phyloP scores from a whole-genome alignment of 2,888 invertebrate genomes.

The Ophioninae sp. region DNA sequence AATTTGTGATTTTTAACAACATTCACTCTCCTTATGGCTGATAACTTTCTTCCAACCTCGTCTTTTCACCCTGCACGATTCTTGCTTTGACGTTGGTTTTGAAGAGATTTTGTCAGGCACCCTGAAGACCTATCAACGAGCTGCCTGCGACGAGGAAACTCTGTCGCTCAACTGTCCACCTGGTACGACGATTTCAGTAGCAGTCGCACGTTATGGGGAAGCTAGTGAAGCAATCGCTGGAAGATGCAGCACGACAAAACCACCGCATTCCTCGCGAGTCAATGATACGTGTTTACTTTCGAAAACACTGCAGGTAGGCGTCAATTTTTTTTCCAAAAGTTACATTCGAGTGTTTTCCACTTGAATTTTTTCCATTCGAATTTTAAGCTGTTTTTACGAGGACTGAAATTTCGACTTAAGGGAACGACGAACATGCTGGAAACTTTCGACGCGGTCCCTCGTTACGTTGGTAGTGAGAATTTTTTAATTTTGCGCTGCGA shows the following conservation, averaged over 20 bases:
- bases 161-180: constrained; percentile 94
- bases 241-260: constrained; percentile 81
- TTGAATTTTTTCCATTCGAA: not conserved
- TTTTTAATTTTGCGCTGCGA: too few relatives aligned
- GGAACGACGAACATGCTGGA: too few relatives aligned
- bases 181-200: constrained; percentile 95
- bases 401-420: not conserved
- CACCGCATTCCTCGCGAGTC: constrained; percentile 69
- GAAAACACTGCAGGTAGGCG: constrained; percentile 89
- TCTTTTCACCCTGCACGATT: not conserved
- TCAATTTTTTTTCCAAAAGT: constrained; percentile 41
- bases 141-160: constrained; percentile 95
- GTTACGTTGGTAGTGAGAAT: too few relatives aligned
- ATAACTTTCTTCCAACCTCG: not conserved
- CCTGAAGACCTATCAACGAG: constrained; percentile 93
- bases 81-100: constrained; percentile 55
- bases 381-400: too few relatives aligned
- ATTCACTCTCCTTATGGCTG: not conserved
- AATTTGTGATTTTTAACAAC: constrained; percentile 15
- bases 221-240: constrained; percentile 82
- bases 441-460: too few relatives aligned
- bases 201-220: constrained; percentile 94
- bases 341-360: constrained; percentile 28
- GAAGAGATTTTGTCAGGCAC: constrained; percentile 95
- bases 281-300: constrained; percentile 90